These are phyloP conservation scores for Clamator glandarius DNA, from an alignment of 2,797 vertebrate species.

Conservation along the genomic window DNA sequence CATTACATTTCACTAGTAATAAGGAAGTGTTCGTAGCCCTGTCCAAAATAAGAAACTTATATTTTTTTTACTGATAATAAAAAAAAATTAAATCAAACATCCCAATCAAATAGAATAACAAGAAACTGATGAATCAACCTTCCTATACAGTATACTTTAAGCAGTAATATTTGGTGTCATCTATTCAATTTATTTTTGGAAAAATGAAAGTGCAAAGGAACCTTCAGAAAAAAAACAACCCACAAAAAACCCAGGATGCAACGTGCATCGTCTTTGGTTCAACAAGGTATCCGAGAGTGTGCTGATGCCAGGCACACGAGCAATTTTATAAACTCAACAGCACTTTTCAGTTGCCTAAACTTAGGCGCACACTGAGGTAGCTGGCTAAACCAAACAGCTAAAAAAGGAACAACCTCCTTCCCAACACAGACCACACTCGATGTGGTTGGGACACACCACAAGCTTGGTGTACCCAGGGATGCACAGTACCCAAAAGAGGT, in stretches of 20 bases:
- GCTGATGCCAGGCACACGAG: background rate
- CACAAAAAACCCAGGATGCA: background rate
- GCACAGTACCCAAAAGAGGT: rapidly evolving
- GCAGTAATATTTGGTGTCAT: background rate
- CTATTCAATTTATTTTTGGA: background rate
- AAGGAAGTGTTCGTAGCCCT: conserved; percentile 11
- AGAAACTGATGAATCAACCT: conserved; percentile 15
- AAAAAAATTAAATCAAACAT: conserved; percentile 43
- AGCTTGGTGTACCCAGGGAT: rapidly evolving
- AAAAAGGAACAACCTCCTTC: background rate
- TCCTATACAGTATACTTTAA: background rate
- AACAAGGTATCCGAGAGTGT: background rate
- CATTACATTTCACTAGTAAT: conserved; percentile 21
- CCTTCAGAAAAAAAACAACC: background rate
- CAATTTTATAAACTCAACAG: background rate
- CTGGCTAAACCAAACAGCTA: background rate
- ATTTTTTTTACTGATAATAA: conserved; percentile 19
- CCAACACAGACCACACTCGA: background rate
- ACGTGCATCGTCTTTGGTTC: background rate
- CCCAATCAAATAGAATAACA: background rate
- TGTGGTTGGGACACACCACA: rapidly evolving
- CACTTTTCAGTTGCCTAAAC: background rate
- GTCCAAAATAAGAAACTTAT: conserved; percentile 4
- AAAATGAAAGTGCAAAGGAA: background rate
- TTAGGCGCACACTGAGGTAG: rapidly evolving